Percentiles rank a stretch among this genome's conserved stretches.
These are phyloP conservation scores for Steromphala cineraria DNA, from an alignment of 2,888 invertebrate genomes.

Conservation along the genomic window DNA sequence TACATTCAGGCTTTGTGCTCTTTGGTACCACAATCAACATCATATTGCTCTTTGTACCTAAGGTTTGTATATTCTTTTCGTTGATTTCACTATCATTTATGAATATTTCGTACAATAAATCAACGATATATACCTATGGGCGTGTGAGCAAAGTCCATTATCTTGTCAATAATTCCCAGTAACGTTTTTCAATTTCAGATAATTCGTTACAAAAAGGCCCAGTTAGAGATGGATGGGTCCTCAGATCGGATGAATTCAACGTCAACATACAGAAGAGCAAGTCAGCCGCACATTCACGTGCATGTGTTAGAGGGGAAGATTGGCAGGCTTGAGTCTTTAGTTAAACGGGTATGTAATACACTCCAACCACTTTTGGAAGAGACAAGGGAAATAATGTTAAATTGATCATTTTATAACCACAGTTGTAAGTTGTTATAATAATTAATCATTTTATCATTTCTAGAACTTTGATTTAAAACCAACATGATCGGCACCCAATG, in stretches of 20 bases:
- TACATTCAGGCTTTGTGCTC: background rate
- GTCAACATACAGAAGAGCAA: background rate
- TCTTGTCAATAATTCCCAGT: too few relatives aligned
- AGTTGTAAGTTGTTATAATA: too few relatives aligned
- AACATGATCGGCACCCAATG: too few relatives aligned
- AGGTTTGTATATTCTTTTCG: background rate
- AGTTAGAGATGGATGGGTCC: background rate
- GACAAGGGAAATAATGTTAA: too few relatives aligned
- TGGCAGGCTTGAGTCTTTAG: background rate
- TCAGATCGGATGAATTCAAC: background rate
- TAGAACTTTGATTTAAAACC: too few relatives aligned
- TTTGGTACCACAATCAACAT: conserved; percentile 12
- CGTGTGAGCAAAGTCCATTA: too few relatives aligned
- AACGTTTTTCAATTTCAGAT: background rate
- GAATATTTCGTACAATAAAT: too few relatives aligned
- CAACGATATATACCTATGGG: too few relatives aligned
- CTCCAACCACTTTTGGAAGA: too few relatives aligned
- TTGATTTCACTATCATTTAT: too few relatives aligned
- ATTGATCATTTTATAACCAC: too few relatives aligned
- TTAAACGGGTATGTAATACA: background rate
- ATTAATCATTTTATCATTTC: too few relatives aligned
- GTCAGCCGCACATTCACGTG: background rate
- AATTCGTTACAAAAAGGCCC: background rate
- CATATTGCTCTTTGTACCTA: background rate
- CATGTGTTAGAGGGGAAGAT: background rate